Percentiles rank a stretch among this genome's conserved stretches.
phyloP scores from a whole-genome alignment of 2,888 invertebrate species.

The Catocala fraxini region DNA sequence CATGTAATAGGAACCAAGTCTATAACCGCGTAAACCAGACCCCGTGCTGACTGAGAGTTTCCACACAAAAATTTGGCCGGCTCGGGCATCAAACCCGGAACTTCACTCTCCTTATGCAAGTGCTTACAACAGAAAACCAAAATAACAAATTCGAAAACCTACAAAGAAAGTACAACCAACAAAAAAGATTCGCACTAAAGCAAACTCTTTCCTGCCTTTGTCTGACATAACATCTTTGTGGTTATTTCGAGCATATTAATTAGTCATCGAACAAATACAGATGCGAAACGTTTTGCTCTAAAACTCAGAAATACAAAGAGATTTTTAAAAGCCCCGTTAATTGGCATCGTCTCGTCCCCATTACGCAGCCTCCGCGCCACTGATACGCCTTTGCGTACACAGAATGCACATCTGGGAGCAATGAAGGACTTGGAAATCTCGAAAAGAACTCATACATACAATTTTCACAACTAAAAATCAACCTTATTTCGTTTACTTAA shows the following conservation, averaged over 20 bases:
- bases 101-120: no score
- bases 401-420: constrained; percentile 86
- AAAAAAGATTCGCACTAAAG: no score
- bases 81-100: no score
- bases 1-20: no score
- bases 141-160: no score
- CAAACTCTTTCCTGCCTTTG: not conserved
- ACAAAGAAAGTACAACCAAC: no score
- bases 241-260: constrained; percentile 23
- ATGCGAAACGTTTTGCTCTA: constrained; percentile 29
- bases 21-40: no score
- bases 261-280: constrained; percentile 33
- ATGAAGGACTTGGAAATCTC: constrained; percentile 61
- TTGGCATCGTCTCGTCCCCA: constrained; percentile 76
- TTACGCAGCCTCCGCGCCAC: constrained; percentile 72
- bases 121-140: no score
- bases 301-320: constrained; percentile 47
- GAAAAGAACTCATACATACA: constrained; percentile 47
- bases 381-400: constrained; percentile 78
- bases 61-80: no score
- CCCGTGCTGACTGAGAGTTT: no score
- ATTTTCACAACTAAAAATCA: constrained; percentile 29
- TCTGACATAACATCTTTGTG: not conserved
- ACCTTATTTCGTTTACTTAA: constrained; percentile 32
- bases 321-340: constrained; percentile 72